Evolutionary conservation across 2,113 vertebrate species (phyloP).

Genomic region (Limanda limanda): DNA sequence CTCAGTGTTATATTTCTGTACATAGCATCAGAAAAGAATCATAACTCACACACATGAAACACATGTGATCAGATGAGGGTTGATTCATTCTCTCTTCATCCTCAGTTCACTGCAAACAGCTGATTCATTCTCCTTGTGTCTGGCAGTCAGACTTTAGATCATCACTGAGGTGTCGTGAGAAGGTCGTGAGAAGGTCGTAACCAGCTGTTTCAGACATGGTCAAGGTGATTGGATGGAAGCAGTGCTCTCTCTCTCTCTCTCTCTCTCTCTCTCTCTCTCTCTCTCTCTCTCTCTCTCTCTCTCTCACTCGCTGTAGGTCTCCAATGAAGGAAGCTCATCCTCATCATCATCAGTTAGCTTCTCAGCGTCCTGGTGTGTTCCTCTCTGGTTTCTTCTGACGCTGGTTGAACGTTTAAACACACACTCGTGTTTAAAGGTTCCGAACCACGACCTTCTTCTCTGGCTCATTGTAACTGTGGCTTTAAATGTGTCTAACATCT

Average conservation of each 20-base stretch:
- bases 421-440: constrained; percentile 74
- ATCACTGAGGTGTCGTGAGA: background rate
- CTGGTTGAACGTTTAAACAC: constrained; percentile 79
- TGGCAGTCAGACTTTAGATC: background rate
- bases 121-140: too few relatives aligned
- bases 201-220: background rate
- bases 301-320: constrained; percentile 25
- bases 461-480: constrained; percentile 67
- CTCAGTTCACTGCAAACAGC: too few relatives aligned
- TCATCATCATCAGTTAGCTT: constrained; percentile 52
- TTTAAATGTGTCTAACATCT: constrained; percentile 82
- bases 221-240: constrained; percentile 53
- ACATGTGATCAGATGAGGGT: too few relatives aligned
- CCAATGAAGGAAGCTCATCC: constrained; percentile 57
- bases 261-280: constrained; percentile 14
- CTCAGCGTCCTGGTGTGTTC: constrained; percentile 52
- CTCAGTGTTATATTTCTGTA: too few relatives aligned
- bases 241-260: constrained; percentile 8
- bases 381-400: constrained; percentile 58
- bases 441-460: constrained; percentile 54
- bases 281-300: constrained; percentile 8
- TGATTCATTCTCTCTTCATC: too few relatives aligned
- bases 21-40: too few relatives aligned
- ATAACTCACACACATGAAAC: too few relatives aligned
- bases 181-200: background rate